These are phyloP conservation scores for Melolontha melolontha DNA, from an alignment of 2,888 invertebrate species.

Conservation along the genomic window DNA sequence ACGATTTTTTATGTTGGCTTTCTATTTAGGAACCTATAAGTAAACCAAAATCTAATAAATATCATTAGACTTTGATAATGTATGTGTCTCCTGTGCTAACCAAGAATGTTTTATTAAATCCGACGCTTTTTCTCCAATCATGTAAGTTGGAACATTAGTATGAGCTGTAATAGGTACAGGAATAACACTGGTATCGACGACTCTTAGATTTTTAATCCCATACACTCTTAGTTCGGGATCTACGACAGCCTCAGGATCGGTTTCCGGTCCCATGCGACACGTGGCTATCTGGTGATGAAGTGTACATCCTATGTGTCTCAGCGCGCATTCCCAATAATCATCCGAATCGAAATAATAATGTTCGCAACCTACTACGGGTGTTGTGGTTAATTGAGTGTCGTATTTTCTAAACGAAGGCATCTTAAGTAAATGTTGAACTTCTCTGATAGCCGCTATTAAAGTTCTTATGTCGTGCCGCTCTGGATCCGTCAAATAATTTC, in stretches of 20 bases:
- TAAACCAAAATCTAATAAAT: not conserved
- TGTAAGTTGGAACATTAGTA: conserved; percentile 67
- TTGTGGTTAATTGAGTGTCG: conserved; percentile 62
- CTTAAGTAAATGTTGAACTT: conserved; percentile 66
- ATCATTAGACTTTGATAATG: not conserved
- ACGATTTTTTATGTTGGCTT: no score
- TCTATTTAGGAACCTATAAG: no score
- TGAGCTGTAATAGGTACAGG: conserved; percentile 69
- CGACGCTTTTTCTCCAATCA: conserved; percentile 71
- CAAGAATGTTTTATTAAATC: conserved; percentile 67
- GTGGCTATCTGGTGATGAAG: conserved; percentile 70
- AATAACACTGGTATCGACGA: conserved; percentile 71
- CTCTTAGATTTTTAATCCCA: conserved; percentile 67
- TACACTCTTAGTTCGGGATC: conserved; percentile 68
- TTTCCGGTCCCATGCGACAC: conserved; percentile 69
- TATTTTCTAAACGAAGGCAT: conserved; percentile 67
- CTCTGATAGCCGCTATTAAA: conserved; percentile 64
- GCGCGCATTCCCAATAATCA: conserved; percentile 69
- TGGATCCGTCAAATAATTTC: conserved; percentile 81
- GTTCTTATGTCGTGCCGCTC: conserved; percentile 63
- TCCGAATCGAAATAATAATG: conserved; percentile 63
- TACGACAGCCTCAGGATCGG: conserved; percentile 70
- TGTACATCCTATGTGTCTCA: conserved; percentile 65
- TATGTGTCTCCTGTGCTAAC: conserved; percentile 46
- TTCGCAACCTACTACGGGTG: conserved; percentile 68